These are phyloP conservation scores for Tyto alba DNA, from an alignment of 2,113 vertebrate species.

Conservation along the genomic window DNA sequence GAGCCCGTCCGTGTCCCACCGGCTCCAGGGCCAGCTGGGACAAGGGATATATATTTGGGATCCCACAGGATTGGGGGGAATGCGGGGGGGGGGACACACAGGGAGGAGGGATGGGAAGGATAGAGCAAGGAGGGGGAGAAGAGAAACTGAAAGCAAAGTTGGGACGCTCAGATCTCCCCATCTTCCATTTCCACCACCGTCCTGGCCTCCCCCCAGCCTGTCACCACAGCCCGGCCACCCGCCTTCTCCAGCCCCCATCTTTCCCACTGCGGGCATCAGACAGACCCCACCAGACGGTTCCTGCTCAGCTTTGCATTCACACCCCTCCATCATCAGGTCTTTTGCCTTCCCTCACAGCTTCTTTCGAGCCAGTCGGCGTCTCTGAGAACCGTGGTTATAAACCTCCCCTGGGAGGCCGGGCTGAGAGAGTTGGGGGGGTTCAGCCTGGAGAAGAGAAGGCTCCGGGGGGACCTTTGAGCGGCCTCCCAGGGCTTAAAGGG, in stretches of 20 bases:
- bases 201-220: not conserved
- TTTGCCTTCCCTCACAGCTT: not conserved
- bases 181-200: not conserved
- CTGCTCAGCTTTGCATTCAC: not conserved
- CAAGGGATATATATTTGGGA: not conserved
- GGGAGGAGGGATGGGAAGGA: not conserved
- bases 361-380: not conserved
- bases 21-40: not conserved
- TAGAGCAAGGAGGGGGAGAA: not conserved
- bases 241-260: not conserved
- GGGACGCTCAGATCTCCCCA: too few relatives aligned
- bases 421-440: too few relatives aligned
- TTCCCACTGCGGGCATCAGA: not conserved
- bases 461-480: too few relatives aligned
- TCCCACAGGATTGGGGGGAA: too few relatives aligned
- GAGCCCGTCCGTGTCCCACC: not conserved
- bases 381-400: not conserved
- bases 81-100: not conserved
- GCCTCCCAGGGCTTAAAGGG: too few relatives aligned
- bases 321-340: not conserved
- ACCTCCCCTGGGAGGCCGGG: not conserved
- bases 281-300: not conserved
- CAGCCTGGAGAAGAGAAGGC: too few relatives aligned
- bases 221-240: not conserved
- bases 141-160: not conserved